Percentiles rank a stretch among this genome's conserved stretches.
These are phyloP conservation scores for Ochropleura leucogaster DNA, from an alignment of 2,888 invertebrate genomes.

Conservation along the genomic window DNA sequence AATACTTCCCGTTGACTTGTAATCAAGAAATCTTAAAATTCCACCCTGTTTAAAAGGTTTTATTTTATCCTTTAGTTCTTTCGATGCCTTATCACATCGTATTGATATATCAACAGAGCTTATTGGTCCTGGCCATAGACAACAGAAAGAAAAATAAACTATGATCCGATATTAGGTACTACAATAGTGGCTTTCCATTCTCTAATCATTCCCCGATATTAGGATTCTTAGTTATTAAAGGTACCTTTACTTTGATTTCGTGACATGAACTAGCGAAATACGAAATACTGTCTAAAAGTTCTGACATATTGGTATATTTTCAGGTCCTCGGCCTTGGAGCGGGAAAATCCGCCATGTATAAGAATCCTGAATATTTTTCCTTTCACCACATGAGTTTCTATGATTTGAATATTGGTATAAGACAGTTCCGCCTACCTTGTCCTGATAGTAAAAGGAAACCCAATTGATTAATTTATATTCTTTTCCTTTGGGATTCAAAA, in stretches of 20 bases:
- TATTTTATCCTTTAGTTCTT: too few species aligned
- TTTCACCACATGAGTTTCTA: conserved; percentile 83
- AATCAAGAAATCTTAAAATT: too few species aligned
- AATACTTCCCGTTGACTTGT: too few species aligned
- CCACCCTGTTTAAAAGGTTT: too few species aligned
- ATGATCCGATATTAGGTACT: too few species aligned
- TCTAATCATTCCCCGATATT: too few species aligned
- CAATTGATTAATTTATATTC: conserved; percentile 6
- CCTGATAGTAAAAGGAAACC: conserved; percentile 73
- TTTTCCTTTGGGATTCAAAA: not conserved
- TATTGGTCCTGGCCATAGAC: not conserved
- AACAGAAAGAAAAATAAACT: too few species aligned
- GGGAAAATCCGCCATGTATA: conserved; percentile 72
- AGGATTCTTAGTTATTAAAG: not conserved
- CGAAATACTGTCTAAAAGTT: not conserved
- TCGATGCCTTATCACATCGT: not conserved
- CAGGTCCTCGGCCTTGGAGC: conserved; percentile 80
- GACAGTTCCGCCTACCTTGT: conserved; percentile 68
- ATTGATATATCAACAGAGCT: not conserved
- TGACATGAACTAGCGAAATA: not conserved
- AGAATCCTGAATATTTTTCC: conserved; percentile 83
- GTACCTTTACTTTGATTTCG: not conserved
- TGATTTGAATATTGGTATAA: conserved; percentile 76
- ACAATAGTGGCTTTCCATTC: not conserved
- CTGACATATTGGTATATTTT: conserved; percentile 27